phyloP scores from a whole-genome alignment of 1,140 invertebrate genomes.

The Amphibalanus amphitrite region DNA sequence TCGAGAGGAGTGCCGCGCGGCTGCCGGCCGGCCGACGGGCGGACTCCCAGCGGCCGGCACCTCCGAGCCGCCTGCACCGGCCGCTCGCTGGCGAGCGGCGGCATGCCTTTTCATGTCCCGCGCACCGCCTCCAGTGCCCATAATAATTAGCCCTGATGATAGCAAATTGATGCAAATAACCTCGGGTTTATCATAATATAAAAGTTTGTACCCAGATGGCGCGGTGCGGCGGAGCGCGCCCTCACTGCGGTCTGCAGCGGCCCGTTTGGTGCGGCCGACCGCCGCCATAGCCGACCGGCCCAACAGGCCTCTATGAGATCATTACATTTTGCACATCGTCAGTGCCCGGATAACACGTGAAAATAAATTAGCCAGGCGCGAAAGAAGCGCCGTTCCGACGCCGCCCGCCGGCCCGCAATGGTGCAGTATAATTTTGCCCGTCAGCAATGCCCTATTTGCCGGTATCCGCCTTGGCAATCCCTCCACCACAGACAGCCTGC shows the following conservation, averaged over 20 bases:
- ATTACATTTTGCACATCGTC: constrained; percentile 1
- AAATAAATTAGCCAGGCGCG: not conserved
- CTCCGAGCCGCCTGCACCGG: too few relatives aligned
- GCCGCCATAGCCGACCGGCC: not conserved
- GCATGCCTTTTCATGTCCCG: not conserved
- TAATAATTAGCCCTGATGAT: not conserved
- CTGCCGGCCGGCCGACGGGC: too few relatives aligned
- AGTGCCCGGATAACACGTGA: not conserved
- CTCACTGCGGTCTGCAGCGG: not conserved
- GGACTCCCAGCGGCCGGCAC: too few relatives aligned
- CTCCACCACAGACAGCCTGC: not conserved
- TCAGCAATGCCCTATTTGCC: not conserved
- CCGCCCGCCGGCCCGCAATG: not conserved
- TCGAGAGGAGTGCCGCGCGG: too few relatives aligned
- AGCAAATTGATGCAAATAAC: constrained; percentile 2
- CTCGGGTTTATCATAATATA: not conserved
- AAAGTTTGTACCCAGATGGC: not conserved
- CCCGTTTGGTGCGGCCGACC: not conserved
- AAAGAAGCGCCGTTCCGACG: not conserved
- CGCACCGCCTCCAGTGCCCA: not conserved
- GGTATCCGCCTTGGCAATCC: too few relatives aligned
- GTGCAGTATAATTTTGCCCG: not conserved
- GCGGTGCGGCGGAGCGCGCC: too few relatives aligned
- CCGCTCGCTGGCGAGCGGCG: too few relatives aligned
- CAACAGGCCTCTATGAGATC: not conserved